These are phyloP conservation scores for Microchirus variegatus DNA, from an alignment of 2,797 vertebrate genomes.

Conservation along the genomic window DNA sequence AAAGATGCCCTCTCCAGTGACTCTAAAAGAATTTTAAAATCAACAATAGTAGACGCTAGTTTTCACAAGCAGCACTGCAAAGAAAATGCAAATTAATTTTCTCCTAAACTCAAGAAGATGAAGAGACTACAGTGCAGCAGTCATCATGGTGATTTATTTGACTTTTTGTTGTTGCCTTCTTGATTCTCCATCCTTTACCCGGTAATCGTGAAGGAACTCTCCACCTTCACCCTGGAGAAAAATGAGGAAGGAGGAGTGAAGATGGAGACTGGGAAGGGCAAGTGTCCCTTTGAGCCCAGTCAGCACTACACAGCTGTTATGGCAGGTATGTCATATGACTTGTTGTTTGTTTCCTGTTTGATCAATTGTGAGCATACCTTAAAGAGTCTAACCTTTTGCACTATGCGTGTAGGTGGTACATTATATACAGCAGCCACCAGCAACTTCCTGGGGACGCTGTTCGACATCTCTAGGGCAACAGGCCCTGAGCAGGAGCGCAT, in stretches of 20 bases:
- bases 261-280: constrained; percentile 88
- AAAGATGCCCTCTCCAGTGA: too few species aligned
- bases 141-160: not conserved
- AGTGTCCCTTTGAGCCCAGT: constrained; percentile 90
- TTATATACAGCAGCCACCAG: constrained; percentile 88
- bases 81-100: too few species aligned
- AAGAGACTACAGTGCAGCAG: not conserved
- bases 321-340: constrained; percentile 77
- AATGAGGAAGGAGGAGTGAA: constrained; percentile 69
- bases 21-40: too few species aligned
- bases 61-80: too few species aligned
- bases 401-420: constrained; percentile 73
- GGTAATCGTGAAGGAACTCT: constrained; percentile 75
- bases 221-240: constrained; percentile 81
- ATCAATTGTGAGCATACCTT: not conserved
- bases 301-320: constrained; percentile 90
- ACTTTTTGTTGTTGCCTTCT: not conserved
- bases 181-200: constrained; percentile 2
- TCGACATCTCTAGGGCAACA: constrained; percentile 87
- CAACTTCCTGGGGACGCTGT: constrained; percentile 89
- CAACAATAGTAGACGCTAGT: too few species aligned
- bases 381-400: not conserved
- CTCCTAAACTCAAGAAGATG: too few species aligned
- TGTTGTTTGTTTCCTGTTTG: not conserved
- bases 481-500: constrained; percentile 84